Base-by-base conservation (phyloP, 2,797 vertebrate genomes). In the Acrossocheilus fasciatus region DNA sequence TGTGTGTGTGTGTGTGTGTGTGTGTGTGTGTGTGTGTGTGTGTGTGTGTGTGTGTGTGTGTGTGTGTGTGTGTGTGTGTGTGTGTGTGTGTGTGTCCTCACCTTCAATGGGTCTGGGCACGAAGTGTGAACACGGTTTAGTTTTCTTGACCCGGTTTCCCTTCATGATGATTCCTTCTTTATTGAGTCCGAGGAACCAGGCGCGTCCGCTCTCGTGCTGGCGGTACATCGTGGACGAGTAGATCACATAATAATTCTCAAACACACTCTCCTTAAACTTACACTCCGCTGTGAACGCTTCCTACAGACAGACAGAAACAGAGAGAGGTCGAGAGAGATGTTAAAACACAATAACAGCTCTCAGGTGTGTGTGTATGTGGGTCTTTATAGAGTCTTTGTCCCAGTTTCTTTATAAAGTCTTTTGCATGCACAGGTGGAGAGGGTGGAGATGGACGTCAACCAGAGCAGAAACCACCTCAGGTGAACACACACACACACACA, bases 211-310 rank as follows among this genome's bases (percentile, higher is more conserved):
- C 94, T 98, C 98, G 82, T 98, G 97, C 94, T 99, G 98, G 86
- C 98, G 97, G 93, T 99, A 99, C 91, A 98, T 88, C 11, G 97
- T 99, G 80, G 98, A 99, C 79, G 98, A 99, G 95, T 99, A 99
- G 94, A 99, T 99, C 92, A 99, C 98, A 0, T 99, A 99, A 94
- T 99, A 99, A 93, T 99, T 99, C 94, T 99, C 98, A 93, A 98
- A 99, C 91, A 99, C 98, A 0, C 98, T 99, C 94, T 99, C 98
- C 91, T 99, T 99, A 84, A 99, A 99, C 94, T 98, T 99, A 95
- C 98, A 98, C 95, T 99, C 98, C 14, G 96, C 94, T 54, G 98
- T 99, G 94, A 99, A 99, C 90, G 97, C 91, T 90, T 99, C 97
- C 95, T 95, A 89, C 77, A 87, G 11, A 88, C 47, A 89, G 47